phyloP scores from a whole-genome alignment of 2,113 vertebrate genomes.

The Myanophis thanlyinensis region DNA sequence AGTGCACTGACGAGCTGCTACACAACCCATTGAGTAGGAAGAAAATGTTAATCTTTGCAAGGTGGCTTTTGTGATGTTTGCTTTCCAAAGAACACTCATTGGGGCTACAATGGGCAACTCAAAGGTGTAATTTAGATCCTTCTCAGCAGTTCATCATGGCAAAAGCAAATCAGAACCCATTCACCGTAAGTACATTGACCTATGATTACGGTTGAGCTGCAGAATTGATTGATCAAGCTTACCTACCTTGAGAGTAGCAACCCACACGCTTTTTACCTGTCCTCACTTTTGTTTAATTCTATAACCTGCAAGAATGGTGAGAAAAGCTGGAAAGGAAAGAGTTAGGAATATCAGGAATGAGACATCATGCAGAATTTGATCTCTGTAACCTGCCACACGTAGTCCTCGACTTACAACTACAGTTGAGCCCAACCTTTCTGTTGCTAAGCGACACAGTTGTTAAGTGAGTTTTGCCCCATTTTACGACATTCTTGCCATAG shows the following conservation, averaged over 20 bases:
- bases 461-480: neutral
- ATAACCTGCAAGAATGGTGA: neutral
- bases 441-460: neutral
- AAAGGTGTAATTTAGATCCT: neutral
- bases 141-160: neutral
- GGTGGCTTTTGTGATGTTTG: neutral
- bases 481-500: neutral
- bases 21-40: neutral
- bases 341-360: neutral
- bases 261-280: neutral
- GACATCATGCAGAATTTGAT: neutral
- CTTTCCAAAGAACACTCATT: neutral
- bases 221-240: neutral
- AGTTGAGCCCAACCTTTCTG: neutral
- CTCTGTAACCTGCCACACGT: neutral
- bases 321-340: neutral
- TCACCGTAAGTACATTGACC: neutral
- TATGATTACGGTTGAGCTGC: neutral
- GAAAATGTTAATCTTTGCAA: neutral
- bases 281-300: neutral
- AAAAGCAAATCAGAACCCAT: neutral
- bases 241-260: neutral
- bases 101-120: neutral
- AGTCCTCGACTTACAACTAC: neutral
- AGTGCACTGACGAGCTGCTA: neutral